A percentile compares a stretch with the other conserved stretches of the same genome.
Conservation (phyloP, 2,888 invertebrate species). For the Drosophila pseudotalamancana region DNA sequence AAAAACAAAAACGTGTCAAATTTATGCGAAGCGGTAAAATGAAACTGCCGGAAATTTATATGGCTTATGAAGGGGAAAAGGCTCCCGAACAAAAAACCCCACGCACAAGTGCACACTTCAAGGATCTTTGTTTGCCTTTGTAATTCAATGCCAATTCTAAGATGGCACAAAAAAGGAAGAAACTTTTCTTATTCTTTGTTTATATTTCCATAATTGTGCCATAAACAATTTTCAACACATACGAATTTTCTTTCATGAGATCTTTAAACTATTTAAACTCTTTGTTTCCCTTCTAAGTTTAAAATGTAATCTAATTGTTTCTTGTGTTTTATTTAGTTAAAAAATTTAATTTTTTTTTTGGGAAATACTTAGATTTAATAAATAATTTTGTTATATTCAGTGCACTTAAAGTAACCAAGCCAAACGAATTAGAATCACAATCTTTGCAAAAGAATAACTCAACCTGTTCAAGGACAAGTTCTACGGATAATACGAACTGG, state of each 20-base stretch:
- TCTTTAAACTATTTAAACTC: not conserved
- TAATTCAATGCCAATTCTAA: constrained; percentile 38
- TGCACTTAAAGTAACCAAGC: too few species aligned
- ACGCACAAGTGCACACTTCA: constrained; percentile 41
- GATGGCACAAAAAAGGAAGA: constrained; percentile 6
- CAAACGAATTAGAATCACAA: too few species aligned
- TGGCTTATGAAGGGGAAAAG: constrained; percentile 56
- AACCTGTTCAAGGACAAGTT: constrained; percentile 12
- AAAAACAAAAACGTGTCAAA: constrained; percentile 41
- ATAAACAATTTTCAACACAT: not conserved
- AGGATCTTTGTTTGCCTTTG: constrained; percentile 58
- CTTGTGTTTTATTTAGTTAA: not conserved
- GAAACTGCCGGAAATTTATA: constrained; percentile 73
- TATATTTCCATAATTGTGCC: constrained; percentile 11
- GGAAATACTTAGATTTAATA: too few species aligned
- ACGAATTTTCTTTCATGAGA: not conserved
- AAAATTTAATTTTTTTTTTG: not conserved
- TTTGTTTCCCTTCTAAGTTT: not conserved
- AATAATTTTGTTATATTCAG: too few species aligned
- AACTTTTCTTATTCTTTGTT: constrained; percentile 10
- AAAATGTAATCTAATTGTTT: not conserved
- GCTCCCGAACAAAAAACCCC: constrained; percentile 37
- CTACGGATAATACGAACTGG: too few species aligned
- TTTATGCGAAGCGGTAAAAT: constrained; percentile 67
- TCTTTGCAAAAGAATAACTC: not conserved